A percentile compares a stretch with the other conserved stretches of the same genome.
Conservation (phyloP, 2,797 vertebrate species). For the Tokudaia tokunoshimensis region DNA sequence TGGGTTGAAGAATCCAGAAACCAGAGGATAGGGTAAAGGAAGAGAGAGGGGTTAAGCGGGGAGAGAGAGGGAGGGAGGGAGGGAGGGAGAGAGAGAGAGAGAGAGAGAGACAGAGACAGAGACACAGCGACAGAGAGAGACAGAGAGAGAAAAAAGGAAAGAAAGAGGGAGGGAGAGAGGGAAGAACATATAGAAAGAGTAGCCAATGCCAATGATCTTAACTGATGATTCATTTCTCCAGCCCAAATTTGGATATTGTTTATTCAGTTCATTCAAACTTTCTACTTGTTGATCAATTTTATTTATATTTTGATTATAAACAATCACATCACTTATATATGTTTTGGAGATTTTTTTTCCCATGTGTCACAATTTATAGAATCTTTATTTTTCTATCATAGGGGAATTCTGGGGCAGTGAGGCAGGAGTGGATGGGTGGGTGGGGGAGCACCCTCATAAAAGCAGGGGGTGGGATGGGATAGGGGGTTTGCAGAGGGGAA, state of each 20-base stretch:
- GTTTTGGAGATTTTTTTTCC: background rate
- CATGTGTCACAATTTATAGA: background rate
- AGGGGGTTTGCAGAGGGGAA: background rate
- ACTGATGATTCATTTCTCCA: background rate
- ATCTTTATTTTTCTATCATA: background rate
- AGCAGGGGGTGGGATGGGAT: background rate
- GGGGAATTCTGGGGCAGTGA: background rate
- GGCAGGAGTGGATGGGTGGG: background rate
- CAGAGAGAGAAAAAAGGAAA: no score
- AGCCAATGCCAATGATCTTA: background rate
- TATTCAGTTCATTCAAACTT: background rate
- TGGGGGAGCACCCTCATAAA: background rate
- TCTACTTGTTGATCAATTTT: background rate
- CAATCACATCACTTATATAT: background rate
- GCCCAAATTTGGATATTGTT: background rate
- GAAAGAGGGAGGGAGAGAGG: background rate
- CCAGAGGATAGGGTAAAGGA: background rate
- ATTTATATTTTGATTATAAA: background rate
- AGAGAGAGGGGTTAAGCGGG: background rate
- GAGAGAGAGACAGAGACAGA: no score
- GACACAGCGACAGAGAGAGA: rapidly evolving
- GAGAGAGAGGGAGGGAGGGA: no score
- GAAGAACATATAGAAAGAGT: background rate
- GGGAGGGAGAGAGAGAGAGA: no score
- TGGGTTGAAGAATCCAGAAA: background rate